These are phyloP conservation scores for Stylophora pistillata DNA, from an alignment of 64 coral and sea anemone species.

Conservation along the genomic window DNA sequence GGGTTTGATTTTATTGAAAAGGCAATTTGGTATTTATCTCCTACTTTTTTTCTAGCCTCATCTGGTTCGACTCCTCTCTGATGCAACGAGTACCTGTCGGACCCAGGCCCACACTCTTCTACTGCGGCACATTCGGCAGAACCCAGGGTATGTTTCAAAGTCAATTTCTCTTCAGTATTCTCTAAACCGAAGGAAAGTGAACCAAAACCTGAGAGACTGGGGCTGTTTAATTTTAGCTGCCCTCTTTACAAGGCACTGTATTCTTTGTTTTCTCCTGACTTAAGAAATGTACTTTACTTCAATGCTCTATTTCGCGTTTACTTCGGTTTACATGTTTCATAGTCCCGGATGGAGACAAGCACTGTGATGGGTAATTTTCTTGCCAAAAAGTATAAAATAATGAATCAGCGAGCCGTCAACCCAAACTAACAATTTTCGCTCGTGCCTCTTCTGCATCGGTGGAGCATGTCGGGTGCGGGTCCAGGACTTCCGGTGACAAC, in stretches of 20 bases:
- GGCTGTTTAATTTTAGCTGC: too few relatives aligned
- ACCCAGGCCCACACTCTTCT: constrained; percentile 83
- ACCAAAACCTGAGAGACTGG: background rate
- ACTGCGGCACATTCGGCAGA: constrained; percentile 78
- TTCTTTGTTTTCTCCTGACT: too few relatives aligned
- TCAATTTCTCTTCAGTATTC: background rate
- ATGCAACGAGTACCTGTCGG: constrained; percentile 42
- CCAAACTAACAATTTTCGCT: too few relatives aligned
- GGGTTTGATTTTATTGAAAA: background rate
- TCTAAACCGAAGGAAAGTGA: background rate
- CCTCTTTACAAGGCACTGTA: too few relatives aligned
- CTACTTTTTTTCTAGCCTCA: constrained; percentile 46
- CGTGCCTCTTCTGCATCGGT: too few relatives aligned
- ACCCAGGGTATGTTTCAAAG: constrained; percentile 66
- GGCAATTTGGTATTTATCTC: background rate
- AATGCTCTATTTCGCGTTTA: background rate
- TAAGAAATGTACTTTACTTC: background rate
- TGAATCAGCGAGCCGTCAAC: too few relatives aligned
- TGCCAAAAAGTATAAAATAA: too few relatives aligned
- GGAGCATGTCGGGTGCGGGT: too few relatives aligned
- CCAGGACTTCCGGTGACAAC: too few relatives aligned
- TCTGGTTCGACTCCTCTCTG: constrained; percentile 72
- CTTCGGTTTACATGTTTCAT: background rate
- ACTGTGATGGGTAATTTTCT: too few relatives aligned
- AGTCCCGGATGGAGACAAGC: too few relatives aligned